phyloP scores from a whole-genome alignment of 2,797 vertebrate species.

The Chelonia mydas region DNA sequence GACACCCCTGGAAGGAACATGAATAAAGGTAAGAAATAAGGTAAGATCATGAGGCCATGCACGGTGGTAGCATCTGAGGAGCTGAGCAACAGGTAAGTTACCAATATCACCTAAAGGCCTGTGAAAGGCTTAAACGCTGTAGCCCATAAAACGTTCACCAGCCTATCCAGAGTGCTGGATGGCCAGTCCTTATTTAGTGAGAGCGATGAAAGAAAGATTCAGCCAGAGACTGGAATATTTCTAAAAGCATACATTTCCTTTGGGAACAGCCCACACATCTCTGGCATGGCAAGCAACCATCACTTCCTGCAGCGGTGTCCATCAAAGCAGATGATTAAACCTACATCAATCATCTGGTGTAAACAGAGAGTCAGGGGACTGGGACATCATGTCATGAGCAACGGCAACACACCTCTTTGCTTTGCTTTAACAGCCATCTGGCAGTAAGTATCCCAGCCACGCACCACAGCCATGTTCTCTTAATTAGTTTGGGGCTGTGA shows the following conservation, averaged over 20 bases:
- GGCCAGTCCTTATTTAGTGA: constrained; percentile 44
- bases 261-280: constrained; percentile 60
- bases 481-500: fast-evolving
- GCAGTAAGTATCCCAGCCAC: background rate
- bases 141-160: background rate
- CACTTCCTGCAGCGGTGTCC: constrained; percentile 33
- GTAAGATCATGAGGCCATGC: background rate
- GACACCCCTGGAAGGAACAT: background rate
- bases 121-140: constrained; percentile 43
- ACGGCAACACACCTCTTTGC: background rate
- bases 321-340: constrained; percentile 51
- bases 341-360: constrained; percentile 12
- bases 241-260: constrained; percentile 61
- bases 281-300: constrained; percentile 53
- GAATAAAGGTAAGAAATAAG: constrained; percentile 18
- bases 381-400: background rate
- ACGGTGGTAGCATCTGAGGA: background rate
- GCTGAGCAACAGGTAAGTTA: background rate
- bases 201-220: constrained; percentile 35
- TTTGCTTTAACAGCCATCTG: background rate
- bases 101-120: background rate
- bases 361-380: background rate
- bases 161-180: constrained; percentile 48
- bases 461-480: fast-evolving
- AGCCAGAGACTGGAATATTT: constrained; percentile 47